Evolutionary conservation across 2,113 vertebrate species (phyloP).

Genomic region (Ageneiosus marmoratus): DNA sequence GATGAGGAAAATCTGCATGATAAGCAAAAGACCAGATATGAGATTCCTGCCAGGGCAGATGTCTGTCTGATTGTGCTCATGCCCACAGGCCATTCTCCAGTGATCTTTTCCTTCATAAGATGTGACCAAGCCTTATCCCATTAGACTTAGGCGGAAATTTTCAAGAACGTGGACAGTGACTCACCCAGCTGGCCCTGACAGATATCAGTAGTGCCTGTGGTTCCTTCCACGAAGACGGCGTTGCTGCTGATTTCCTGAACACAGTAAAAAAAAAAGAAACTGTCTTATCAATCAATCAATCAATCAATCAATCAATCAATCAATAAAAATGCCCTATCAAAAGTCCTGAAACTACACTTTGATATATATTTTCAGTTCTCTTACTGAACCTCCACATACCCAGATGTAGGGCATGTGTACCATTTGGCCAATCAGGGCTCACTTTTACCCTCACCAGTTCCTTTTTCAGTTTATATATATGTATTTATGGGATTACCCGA

Average conservation of each 20-base stretch:
- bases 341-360: not conserved
- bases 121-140: conserved; percentile 47
- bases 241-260: conserved; percentile 69
- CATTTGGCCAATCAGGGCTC: not conserved
- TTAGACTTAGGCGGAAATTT: conserved; percentile 41
- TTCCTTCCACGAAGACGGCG: conserved; percentile 74
- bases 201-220: conserved; percentile 75
- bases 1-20: conserved; percentile 48
- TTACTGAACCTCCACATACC: not conserved
- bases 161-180: conserved; percentile 40
- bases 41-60: conserved; percentile 41
- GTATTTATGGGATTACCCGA: not conserved
- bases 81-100: conserved; percentile 36
- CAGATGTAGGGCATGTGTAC: not conserved
- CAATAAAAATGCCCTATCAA: no score
- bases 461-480: not conserved
- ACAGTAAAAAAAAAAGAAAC: not conserved
- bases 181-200: conserved; percentile 81
- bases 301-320: not conserved
- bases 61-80: conserved; percentile 44
- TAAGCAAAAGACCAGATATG: conserved; percentile 30
- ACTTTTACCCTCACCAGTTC: not conserved
- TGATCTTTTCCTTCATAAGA: conserved; percentile 37
- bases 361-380: not conserved
- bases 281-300: no score